Evolutionary conservation across 2,888 invertebrate species (phyloP).

Genomic region (Drosophila bunnanda): DNA sequence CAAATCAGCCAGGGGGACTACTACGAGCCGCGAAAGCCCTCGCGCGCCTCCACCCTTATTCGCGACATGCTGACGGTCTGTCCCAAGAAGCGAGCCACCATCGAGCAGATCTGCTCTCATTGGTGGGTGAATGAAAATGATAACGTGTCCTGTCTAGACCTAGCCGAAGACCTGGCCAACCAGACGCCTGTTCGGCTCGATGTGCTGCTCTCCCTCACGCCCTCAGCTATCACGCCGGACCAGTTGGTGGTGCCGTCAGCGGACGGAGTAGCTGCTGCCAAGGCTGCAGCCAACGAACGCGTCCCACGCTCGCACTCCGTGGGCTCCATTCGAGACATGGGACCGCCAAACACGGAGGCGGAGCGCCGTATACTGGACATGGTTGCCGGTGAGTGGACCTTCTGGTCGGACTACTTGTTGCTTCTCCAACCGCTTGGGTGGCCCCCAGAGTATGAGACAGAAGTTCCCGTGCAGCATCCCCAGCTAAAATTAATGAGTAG

Average conservation of each 20-base stretch:
- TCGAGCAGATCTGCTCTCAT: constrained; percentile 97
- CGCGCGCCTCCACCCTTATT: constrained; percentile 97
- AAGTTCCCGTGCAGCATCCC: constrained; percentile 40
- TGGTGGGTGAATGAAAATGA: constrained; percentile 98
- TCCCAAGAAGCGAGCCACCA: constrained; percentile 94
- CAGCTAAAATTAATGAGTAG: constrained; percentile 12
- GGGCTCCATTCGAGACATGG: constrained; percentile 90
- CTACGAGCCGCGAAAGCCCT: constrained; percentile 97
- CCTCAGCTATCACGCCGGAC: constrained; percentile 91
- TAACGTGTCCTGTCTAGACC: constrained; percentile 91
- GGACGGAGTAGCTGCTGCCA: constrained; percentile 82
- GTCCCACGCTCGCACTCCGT: constrained; percentile 89
- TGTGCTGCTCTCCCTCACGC: constrained; percentile 92
- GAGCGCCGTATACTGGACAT: constrained; percentile 91
- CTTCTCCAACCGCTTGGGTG: constrained; percentile 27
- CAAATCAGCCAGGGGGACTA: constrained; percentile 99
- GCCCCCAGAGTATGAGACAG: constrained; percentile 26
- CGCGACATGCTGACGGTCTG: constrained; percentile 97
- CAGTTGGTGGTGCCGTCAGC: constrained; percentile 89
- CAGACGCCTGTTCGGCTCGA: constrained; percentile 96
- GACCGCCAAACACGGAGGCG: constrained; percentile 87
- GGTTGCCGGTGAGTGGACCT: constrained; percentile 86
- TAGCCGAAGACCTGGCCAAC: constrained; percentile 94
- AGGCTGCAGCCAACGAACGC: constrained; percentile 85
- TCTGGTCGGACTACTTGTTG: constrained; percentile 10